Evolutionary conservation across 2,797 vertebrate genomes (phyloP).

Genomic region (Myiotriccus ornatus): DNA sequence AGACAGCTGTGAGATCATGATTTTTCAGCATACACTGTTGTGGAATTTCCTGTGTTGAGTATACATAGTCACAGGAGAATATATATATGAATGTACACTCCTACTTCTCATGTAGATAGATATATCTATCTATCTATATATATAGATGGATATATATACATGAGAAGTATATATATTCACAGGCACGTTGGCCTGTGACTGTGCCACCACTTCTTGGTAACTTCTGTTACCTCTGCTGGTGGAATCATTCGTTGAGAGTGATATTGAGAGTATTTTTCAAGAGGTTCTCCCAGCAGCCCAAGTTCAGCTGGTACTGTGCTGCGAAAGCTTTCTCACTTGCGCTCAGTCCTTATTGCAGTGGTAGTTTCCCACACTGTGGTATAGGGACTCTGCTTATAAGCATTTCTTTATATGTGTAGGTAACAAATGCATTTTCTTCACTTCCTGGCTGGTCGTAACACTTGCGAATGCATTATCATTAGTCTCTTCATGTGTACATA

Average conservation of each 20-base stretch:
- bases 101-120: background rate
- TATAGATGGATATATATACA: no score
- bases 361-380: background rate
- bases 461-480: background rate
- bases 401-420: background rate
- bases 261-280: background rate
- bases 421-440: background rate
- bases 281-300: background rate
- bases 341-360: background rate
- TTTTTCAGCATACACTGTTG: background rate
- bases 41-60: background rate
- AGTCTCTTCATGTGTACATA: background rate
- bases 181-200: accelerated
- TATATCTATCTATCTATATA: no score
- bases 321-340: background rate
- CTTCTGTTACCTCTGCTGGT: background rate
- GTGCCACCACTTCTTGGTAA: background rate
- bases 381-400: background rate
- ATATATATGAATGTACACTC: background rate
- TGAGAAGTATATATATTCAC: background rate
- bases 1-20: background rate
- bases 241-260: background rate
- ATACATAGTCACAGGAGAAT: background rate
- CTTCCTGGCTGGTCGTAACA: background rate
- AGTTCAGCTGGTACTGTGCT: background rate